Conservation (phyloP, 2,888 invertebrate genomes). For the Epistrophe eligans region DNA sequence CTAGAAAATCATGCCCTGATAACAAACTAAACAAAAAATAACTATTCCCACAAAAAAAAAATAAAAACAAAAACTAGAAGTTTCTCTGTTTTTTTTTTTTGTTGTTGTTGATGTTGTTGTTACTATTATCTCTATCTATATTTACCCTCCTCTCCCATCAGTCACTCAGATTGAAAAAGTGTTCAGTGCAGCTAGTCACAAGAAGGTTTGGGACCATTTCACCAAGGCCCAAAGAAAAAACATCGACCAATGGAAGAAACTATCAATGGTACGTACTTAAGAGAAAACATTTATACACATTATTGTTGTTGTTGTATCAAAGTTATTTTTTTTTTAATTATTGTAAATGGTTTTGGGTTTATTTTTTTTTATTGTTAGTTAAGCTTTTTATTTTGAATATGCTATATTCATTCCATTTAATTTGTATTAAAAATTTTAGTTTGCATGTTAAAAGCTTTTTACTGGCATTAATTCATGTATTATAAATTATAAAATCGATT, state of each 20-base stretch:
- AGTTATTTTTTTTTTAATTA: conserved; percentile 24
- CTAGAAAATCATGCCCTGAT: conserved; percentile 34
- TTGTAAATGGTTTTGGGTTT: conserved; percentile 17
- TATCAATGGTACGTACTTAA: conserved; percentile 92
- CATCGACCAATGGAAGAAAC: conserved; percentile 98
- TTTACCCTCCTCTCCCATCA: conserved; percentile 85
- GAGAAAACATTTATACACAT: conserved; percentile 49
- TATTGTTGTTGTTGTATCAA: conserved; percentile 57
- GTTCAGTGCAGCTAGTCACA: conserved; percentile 97
- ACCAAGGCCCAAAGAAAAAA: conserved; percentile 99
- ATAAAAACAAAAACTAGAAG: conserved; percentile 63
- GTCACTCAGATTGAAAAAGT: conserved; percentile 99
- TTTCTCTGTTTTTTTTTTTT: conserved; percentile 67
- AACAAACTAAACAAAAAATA: conserved; percentile 49
- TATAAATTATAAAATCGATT: background rate
- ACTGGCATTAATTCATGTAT: background rate
- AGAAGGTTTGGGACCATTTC: conserved; percentile 99
- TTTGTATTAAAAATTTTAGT: background rate
- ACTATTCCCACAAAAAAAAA: conserved; percentile 38
- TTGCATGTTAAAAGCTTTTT: conserved; percentile 24
- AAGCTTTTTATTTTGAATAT: background rate
- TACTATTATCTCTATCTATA: conserved; percentile 83
- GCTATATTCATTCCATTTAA: background rate
- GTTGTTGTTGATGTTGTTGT: conserved; percentile 81
- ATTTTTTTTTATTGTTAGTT: conserved; percentile 13